Percentiles rank a stretch among this genome's conserved stretches.
Conservation (phyloP, 1,140 invertebrate genomes). For the Limonius californicus region DNA sequence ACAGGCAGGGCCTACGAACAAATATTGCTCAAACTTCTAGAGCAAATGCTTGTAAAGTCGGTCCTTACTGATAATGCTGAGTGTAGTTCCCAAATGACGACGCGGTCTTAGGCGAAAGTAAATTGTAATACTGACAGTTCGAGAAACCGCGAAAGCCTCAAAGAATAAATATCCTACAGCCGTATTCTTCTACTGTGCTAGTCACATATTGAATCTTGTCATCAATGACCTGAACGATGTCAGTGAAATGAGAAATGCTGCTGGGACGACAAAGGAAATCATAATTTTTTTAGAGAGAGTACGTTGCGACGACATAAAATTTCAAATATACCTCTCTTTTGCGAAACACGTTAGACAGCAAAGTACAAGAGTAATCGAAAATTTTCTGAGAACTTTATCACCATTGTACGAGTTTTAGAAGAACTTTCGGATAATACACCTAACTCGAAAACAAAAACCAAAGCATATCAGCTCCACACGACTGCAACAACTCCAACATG, state of each 20-base stretch:
- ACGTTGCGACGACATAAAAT: slow-evolving; percentile 37
- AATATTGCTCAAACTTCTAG: too few species aligned
- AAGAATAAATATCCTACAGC: too few species aligned
- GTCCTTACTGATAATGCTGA: too few species aligned
- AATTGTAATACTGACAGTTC: too few species aligned
- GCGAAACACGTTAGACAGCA: slow-evolving; percentile 40
- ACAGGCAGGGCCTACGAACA: too few species aligned
- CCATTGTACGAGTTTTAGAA: slow-evolving; percentile 23
- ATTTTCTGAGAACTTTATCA: slow-evolving; percentile 27
- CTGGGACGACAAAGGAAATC: slow-evolving; percentile 39
- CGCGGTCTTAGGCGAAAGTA: too few species aligned
- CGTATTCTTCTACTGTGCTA: too few species aligned
- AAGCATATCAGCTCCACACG: slow-evolving; percentile 21
- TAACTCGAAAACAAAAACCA: slow-evolving; percentile 37
- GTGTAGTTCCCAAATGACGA: too few species aligned
- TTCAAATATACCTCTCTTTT: slow-evolving; percentile 40
- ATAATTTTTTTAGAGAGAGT: slow-evolving; percentile 43
- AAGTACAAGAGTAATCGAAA: slow-evolving; percentile 41
- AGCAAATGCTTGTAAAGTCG: too few species aligned
- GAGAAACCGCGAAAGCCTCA: too few species aligned
- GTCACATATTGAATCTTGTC: too few species aligned
- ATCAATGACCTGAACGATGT: too few species aligned
- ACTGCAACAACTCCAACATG: not conserved
- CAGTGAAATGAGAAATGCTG: slow-evolving; percentile 40
- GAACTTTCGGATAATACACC: slow-evolving; percentile 31